These are phyloP conservation scores for Bellardia pandia DNA, from an alignment of 2,888 invertebrate genomes.

Conservation along the genomic window DNA sequence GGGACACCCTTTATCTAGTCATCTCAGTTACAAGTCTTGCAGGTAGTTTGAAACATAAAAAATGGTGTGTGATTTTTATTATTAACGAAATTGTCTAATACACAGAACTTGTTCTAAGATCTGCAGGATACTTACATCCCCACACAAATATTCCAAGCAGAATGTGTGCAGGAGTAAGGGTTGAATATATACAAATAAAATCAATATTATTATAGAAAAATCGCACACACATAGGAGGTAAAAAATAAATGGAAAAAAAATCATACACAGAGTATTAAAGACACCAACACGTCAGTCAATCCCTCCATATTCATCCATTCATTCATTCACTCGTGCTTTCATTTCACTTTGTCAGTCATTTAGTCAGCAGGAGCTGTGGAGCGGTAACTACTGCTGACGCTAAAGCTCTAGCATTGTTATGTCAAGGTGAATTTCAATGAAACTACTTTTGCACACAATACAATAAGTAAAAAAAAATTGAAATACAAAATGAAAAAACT, in stretches of 20 bases:
- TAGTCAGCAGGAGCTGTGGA: neutral
- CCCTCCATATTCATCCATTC: neutral
- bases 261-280: slow-evolving; percentile 13
- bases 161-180: neutral
- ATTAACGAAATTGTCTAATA: too few species aligned
- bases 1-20: too few species aligned
- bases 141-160: neutral
- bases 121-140: neutral
- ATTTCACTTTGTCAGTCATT: slow-evolving; percentile 26
- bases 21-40: too few species aligned
- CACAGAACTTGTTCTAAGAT: neutral
- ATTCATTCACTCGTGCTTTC: slow-evolving; percentile 13
- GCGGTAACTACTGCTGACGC: slow-evolving; percentile 8
- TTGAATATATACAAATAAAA: neutral
- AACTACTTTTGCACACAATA: neutral
- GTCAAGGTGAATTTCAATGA: slow-evolving; percentile 37
- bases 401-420: slow-evolving; percentile 26
- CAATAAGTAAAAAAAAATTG: neutral
- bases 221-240: neutral
- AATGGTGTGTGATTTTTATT: too few species aligned
- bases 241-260: neutral
- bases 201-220: slow-evolving; percentile 25
- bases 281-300: slow-evolving; percentile 6
- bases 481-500: neutral
- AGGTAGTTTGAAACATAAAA: too few species aligned